Evolutionary conservation across 2,797 vertebrate species (phyloP), one percentile per base, ranked within the genome.

Genomic region (Borostomias antarcticus): DNA sequence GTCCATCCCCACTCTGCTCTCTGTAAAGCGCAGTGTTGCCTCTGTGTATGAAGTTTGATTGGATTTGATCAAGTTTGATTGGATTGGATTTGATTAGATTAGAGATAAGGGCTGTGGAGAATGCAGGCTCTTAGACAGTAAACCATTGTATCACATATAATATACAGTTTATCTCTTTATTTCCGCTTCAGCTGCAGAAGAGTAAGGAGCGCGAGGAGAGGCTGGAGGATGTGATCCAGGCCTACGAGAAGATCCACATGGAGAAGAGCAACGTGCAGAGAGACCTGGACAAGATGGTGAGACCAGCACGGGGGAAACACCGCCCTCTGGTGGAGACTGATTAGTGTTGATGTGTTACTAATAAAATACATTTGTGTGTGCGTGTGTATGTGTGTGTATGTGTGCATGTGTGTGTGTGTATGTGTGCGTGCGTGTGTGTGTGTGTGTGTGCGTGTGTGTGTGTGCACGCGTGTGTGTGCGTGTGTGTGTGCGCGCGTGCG

Each of bases 171-270:
- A n/a, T n/a, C n/a, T n/a, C 50, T 47, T 29, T 50, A 19, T 47
- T 6, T 25, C 23, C 58, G n/a, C 9, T n/a, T 35, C 53, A 95
- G 94, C 88, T 96, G 50, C 93, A 95, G 88, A 94, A 94, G 83
- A 93, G 91, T 79, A 95, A 95, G 65, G 94, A 94, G 73, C 92
- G 94, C 3, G 95, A 95, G 78, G 93, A 95, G 70, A 92, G 94
- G 83, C 78, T 96, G 67, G 93, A 93, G 65, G 94, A 96, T 73
- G 94, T 96, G 87, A 95, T 96, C 79, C 93, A 94, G 84, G 95
- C 94, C 1, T 96, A 95, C 0, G 93, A 95, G 89, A 96, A 95
- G 79, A 93, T 96, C 15, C 94, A 95, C 0, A 72, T 93, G 76
- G 95, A 96, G 88, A 95, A 95, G 75, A 94, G 85, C 1, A 94